A percentile compares a stretch with the other conserved stretches of the same genome.
These are phyloP conservation scores for Dexiosoma caninum DNA, from an alignment of 2,888 invertebrate species.

Conservation along the genomic window DNA sequence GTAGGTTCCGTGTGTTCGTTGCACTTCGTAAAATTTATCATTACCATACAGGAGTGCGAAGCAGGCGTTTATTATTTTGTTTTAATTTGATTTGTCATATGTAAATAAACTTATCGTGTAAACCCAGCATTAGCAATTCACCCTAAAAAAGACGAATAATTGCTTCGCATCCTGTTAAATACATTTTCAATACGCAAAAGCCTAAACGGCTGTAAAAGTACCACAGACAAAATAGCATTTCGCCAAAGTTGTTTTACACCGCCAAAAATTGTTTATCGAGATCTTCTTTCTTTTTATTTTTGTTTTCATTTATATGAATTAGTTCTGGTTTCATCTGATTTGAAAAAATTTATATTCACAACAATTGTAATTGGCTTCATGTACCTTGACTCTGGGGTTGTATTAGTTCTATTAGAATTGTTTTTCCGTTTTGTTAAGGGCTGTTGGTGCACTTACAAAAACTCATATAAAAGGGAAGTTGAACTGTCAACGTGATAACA, in stretches of 20 bases:
- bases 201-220: background rate
- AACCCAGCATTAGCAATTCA: too few species aligned
- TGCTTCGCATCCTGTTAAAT: background rate
- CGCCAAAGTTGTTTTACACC: conserved; percentile 9
- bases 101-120: too few species aligned
- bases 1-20: too few species aligned
- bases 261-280: background rate
- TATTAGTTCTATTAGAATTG: background rate
- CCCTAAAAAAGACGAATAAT: background rate
- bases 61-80: too few species aligned
- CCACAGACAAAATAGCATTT: background rate
- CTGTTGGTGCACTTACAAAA: conserved; percentile 1
- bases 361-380: conserved; percentile 54
- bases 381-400: conserved; percentile 4
- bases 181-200: background rate
- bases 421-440: conserved; percentile 34
- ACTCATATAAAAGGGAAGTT: conserved; percentile 11
- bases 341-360: conserved; percentile 45
- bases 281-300: background rate
- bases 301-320: conserved; percentile 74
- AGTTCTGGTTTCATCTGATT: conserved; percentile 73
- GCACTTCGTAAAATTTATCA: too few species aligned
- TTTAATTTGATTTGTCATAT: too few species aligned
- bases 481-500: conserved; percentile 48
- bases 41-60: too few species aligned